A percentile compares a stretch with the other conserved stretches of the same genome.
Evolutionary conservation across 1,140 invertebrate genomes (phyloP).

Genomic region (Drosophila seguyi): DNA sequence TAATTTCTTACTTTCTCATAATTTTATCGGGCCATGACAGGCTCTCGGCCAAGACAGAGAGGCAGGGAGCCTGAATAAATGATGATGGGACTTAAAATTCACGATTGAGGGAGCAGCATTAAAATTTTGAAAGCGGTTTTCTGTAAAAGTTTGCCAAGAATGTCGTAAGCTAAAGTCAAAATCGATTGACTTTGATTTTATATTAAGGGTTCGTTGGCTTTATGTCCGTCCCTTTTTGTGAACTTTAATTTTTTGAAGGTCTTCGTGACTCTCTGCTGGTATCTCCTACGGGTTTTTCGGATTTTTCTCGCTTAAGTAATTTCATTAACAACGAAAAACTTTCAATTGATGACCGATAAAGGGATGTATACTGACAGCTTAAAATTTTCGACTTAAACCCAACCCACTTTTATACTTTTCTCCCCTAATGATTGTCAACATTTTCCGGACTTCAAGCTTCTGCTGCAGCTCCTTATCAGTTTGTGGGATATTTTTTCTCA

Average conservation of each 20-base stretch:
- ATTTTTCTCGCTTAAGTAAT: constrained; percentile 17
- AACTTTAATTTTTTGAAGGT: constrained; percentile 16
- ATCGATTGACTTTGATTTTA: constrained; percentile 47
- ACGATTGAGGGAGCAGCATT: constrained; percentile 40
- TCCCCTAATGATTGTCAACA: constrained; percentile 45
- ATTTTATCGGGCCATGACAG: constrained; percentile 52
- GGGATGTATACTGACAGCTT: constrained; percentile 26
- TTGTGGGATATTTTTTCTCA: constrained; percentile 44
- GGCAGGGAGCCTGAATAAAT: constrained; percentile 51
- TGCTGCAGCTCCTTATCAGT: constrained; percentile 25
- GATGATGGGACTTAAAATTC: constrained; percentile 61
- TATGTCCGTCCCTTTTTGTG: constrained; percentile 1
- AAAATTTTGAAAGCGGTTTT: constrained; percentile 27
- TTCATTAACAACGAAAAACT: constrained; percentile 30
- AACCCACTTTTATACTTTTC: neutral
- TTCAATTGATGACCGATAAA: constrained; percentile 40
- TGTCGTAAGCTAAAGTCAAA: constrained; percentile 33
- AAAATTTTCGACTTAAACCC: neutral
- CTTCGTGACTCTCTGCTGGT: neutral
- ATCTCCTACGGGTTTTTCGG: neutral
- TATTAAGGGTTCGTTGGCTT: constrained; percentile 61
- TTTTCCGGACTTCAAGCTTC: constrained; percentile 10
- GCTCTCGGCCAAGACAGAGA: constrained; percentile 3
- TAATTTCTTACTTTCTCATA: constrained; percentile 51
- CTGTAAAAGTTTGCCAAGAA: constrained; percentile 56